Base-by-base conservation (phyloP, 2,888 invertebrate genomes). In the Carcina quercana region DNA sequence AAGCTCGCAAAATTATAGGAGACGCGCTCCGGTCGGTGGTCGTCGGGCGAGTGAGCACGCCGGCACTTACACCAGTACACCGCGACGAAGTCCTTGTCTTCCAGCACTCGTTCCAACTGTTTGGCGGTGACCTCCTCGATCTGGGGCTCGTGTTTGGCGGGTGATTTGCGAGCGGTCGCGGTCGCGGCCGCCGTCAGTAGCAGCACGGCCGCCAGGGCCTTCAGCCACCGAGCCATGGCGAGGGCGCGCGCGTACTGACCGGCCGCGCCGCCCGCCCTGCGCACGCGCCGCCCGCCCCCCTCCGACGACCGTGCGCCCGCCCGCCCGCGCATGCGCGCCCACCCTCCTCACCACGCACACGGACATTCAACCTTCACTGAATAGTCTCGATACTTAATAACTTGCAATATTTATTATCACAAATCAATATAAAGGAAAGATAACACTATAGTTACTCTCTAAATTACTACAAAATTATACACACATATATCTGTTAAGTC, bases 41-140 rank as follows among this genome's bases (percentile, higher is more conserved):
- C 50, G 55, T 43, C 56, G 44, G 43, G 44, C 47, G 53, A 48
- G 45, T 47, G 44, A 37, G 45, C 46, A 11, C 10, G 11, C 21
- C 50, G 43, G 43, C 86, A 94, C 95, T 95, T 92, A 96, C 95
- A 96, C 94, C 95, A 96, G 86, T 93, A 95, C 84, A 95, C 95
- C 74, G 95, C 95, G 76, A 96, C 94, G 87, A 93, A 95, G 86
- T 95, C 95, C 89, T 95, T 94, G 59, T 94, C 94, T 79, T 91
- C 89, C 74, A 96, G 89, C 61, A 95, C 88, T 73, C 93, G 90
- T 74, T 95, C 95, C 86, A 95, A 89, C 85, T 95, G 94, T 85
- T 95, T 95, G 73, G 93, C 91, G 82, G 93, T 94, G 86, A 95
- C 94, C 86, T 95, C 95, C 86, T 95, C 95, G 87, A 95, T 95